Evolutionary conservation across 1,140 invertebrate genomes (phyloP), one percentile per base, ranked within the genome.

Genomic region (Apolygus lucorum): DNA sequence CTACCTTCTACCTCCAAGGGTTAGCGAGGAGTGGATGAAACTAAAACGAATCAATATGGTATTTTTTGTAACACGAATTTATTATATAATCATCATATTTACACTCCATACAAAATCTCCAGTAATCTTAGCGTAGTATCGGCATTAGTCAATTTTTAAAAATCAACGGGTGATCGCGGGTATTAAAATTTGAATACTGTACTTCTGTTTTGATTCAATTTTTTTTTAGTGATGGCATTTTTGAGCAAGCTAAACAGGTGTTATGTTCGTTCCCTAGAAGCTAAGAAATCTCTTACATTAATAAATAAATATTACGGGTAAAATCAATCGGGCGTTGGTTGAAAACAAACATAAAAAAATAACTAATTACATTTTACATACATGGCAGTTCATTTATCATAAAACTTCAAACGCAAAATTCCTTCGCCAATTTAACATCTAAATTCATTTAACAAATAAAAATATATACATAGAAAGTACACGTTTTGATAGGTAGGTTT

Each of bases 311-410:
- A 42, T 42, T 42, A 42, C 34, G 34, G 17, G 34, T 42, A 42
- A 42, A 8, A 4, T 42, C 34, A 17, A 42, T 42, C 4, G 34
- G 34, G 4, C 34, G 34, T 8, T 42, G 34, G 4, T 42, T 42
- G 21, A 66, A 28, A 28, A 66, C 2, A 66, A 66, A 28, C 11
- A n/a, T 0, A 21, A 42, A 29, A n/a, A 29, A 66, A 29, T n/a
- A n/a, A 28, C 34, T 68, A 68, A 68, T 68, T 68, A 68, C 66
- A 68, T 24, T 68, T 68, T 68, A 68, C 34, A 49, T 68, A 68
- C 66, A 68, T 68, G 29, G 42, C 42, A 49, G 66, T 49, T 49
- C 29, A 25, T 68, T 68, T 25, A 28, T 22, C 29, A 21, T 52
- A 2, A 52, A 49, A 28, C 17, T 68, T 49, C 27, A 68, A 66